These are phyloP conservation scores for Neoaliturus tenellus DNA, from an alignment of 2,888 invertebrate genomes.

Conservation along the genomic window DNA sequence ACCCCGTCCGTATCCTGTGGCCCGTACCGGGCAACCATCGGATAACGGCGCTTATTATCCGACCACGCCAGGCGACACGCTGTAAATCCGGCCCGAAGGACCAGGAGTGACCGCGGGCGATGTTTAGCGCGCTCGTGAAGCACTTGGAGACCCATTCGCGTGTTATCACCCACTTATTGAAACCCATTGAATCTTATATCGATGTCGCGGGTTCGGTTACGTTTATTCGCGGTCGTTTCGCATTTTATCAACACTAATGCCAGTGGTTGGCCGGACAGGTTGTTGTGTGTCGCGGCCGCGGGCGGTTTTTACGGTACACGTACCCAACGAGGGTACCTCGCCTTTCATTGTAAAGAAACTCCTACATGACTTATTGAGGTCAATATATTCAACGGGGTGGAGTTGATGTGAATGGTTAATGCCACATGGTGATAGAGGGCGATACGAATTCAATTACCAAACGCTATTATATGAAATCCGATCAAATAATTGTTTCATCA, in stretches of 20 bases:
- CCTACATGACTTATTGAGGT: too few relatives aligned
- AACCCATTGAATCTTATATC: not conserved
- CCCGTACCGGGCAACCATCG: too few relatives aligned
- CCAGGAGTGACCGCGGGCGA: not conserved
- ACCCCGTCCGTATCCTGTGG: too few relatives aligned
- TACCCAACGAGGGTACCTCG: not conserved
- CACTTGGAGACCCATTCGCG: not conserved
- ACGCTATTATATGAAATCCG: too few relatives aligned
- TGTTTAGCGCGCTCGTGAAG: not conserved
- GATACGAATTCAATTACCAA: too few relatives aligned
- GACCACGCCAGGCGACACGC: not conserved
- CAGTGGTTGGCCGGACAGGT: not conserved
- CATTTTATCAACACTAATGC: not conserved
- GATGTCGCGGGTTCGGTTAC: not conserved
- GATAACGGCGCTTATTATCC: too few relatives aligned
- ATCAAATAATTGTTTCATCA: too few relatives aligned
- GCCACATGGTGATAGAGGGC: too few relatives aligned
- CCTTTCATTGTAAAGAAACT: not conserved
- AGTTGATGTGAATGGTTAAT: too few relatives aligned
- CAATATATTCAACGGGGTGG: too few relatives aligned
- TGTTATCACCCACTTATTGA: slow-evolving; percentile 8
- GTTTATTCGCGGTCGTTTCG: not conserved
- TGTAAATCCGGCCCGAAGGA: too few relatives aligned
- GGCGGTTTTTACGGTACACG: slow-evolving; percentile 1
- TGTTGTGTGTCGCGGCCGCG: not conserved